These are phyloP conservation scores for Alfaro cultratus DNA, from an alignment of 2,797 vertebrate genomes.

Conservation along the genomic window DNA sequence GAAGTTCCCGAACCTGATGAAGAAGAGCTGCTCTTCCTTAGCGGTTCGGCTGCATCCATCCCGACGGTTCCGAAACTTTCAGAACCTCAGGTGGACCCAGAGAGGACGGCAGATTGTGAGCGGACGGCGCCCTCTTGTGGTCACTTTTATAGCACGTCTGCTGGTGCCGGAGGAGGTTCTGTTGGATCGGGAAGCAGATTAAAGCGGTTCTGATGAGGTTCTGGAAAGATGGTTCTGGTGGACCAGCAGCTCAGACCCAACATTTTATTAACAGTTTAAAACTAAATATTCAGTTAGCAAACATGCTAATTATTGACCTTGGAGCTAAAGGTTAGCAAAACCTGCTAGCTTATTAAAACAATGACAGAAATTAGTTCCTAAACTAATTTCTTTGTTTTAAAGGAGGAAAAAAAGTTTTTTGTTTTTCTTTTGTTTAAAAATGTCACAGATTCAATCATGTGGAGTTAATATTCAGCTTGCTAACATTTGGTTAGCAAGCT, in stretches of 20 bases:
- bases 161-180: background rate
- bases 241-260: background rate
- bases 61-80: background rate
- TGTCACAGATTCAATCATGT: too few relatives aligned
- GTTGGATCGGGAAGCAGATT: background rate
- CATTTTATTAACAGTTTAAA: too few relatives aligned
- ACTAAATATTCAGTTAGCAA: too few relatives aligned
- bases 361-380: too few relatives aligned
- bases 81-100: background rate
- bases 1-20: conserved; percentile 43
- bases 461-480: too few relatives aligned
- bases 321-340: too few relatives aligned
- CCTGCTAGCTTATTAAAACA: too few relatives aligned
- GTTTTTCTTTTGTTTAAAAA: too few relatives aligned
- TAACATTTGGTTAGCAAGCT: too few relatives aligned
- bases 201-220: background rate
- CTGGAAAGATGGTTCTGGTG: background rate
- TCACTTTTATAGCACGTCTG: background rate
- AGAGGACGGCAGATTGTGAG: background rate
- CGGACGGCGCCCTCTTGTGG: conserved; percentile 8
- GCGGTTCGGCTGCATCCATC: background rate
- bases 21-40: background rate
- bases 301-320: too few relatives aligned
- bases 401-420: too few relatives aligned
- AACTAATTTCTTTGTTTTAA: too few relatives aligned